phyloP scores from a whole-genome alignment of 1,140 invertebrate genomes.

The Caerostris extrusa region DNA sequence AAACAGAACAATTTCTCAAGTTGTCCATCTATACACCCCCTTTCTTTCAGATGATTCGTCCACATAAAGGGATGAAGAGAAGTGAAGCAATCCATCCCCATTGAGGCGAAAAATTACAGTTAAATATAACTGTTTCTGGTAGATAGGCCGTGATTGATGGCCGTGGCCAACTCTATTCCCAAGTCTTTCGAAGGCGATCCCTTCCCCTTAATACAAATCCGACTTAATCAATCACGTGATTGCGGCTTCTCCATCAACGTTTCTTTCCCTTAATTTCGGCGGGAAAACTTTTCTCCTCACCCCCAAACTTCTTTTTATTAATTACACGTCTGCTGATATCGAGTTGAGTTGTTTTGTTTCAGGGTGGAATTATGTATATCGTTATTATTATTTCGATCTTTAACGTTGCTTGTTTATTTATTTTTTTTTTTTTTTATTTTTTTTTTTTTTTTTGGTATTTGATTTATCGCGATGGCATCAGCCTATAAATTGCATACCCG shows the following conservation, averaged over 20 bases:
- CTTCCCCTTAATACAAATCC: constrained; percentile 35
- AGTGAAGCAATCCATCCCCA: constrained; percentile 15
- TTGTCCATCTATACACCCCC: background rate
- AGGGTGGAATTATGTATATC: no score
- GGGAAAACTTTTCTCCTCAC: background rate
- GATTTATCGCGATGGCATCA: no score
- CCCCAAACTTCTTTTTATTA: constrained; percentile 18
- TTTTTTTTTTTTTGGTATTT: no score
- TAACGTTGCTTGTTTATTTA: no score
- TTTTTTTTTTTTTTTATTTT: no score
- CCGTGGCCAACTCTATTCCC: constrained; percentile 6
- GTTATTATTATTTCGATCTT: no score
- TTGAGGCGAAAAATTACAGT: constrained; percentile 54
- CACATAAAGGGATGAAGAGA: constrained; percentile 27
- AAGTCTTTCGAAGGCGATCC: constrained; percentile 46
- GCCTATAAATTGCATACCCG: background rate
- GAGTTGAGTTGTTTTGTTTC: background rate
- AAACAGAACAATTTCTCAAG: constrained; percentile 53
- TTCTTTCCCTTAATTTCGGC: background rate
- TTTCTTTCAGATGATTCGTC: constrained; percentile 38
- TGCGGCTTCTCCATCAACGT: constrained; percentile 15
- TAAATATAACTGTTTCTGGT: constrained; percentile 48
- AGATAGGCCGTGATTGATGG: constrained; percentile 45
- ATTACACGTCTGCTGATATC: background rate
- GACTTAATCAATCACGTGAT: constrained; percentile 61